Base-by-base conservation (phyloP, 1,140 invertebrate species). In the Vanessa atalanta region DNA sequence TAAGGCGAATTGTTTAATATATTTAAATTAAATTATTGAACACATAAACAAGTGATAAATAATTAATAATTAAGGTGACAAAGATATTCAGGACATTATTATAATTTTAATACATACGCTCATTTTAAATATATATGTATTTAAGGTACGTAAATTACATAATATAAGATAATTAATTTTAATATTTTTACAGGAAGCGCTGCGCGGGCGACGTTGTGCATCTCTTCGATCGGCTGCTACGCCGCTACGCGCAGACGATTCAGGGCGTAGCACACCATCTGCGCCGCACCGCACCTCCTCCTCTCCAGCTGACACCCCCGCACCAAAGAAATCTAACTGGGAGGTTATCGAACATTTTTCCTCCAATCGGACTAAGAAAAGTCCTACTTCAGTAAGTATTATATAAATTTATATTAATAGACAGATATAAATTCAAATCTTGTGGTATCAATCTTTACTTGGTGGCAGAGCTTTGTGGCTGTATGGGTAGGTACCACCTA, bases 311-410 rank as follows among this genome's bases (percentile, higher is more conserved):
- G 94, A 88, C 55, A 85, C 88, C 0, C 87, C 85, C 14, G 85
- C 94, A 51, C 93, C 95, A 37, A 95, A 95, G 88, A 97, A 97
- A 87, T 97, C 96, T 78, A 97, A 97, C 89, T 97, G 96, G 96
- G 96, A 97, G 88, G 96, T 97, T 70, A 97, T 97, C 81, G 96
- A 97, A 89, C 96, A 97, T 89, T 97, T 96, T 89, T 90, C 88
- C 4, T 85, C 88, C 1, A 92, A 73, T 78, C 82, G 84, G 53
- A 83, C 65, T 78, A 89, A 87, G 81, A 89, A 88, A 71, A 89
- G 86, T 64, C 88, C 89, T 20, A 86, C 89, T 50, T 75, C 86
- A 16, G 90, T 92, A 77, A 86, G 90, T 90, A 77, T 11, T 16
- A 37, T n/a, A 48, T 61, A 16, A 26, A 31, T 31, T 12, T 43